Evolutionary conservation across 2,113 vertebrate species (phyloP).

Genomic region (Forbesichthys agassizii): DNA sequence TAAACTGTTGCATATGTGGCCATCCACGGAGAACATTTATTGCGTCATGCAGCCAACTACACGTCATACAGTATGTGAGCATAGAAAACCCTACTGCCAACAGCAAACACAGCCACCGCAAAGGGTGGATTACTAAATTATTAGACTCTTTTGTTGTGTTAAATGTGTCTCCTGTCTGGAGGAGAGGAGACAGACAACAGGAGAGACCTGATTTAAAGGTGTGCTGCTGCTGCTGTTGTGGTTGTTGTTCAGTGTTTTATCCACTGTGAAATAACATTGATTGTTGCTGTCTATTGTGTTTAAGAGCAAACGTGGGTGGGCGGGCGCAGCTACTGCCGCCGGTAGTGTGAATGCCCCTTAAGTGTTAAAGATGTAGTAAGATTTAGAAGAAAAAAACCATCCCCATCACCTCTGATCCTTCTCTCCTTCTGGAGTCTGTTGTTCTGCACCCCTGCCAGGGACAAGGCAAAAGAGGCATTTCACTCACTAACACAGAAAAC

Average conservation of each 20-base stretch:
- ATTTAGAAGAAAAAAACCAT: too few relatives aligned
- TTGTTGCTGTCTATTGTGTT: constrained; percentile 14
- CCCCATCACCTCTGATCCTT: too few relatives aligned
- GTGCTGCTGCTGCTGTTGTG: too few relatives aligned
- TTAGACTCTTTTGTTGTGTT: background rate
- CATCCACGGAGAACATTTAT: background rate
- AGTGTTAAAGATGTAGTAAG: too few relatives aligned
- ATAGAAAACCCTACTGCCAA: constrained; percentile 6
- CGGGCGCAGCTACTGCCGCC: too few relatives aligned
- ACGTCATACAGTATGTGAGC: background rate
- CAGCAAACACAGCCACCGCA: background rate
- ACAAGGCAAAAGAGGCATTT: too few relatives aligned
- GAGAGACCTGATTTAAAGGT: constrained; percentile 1
- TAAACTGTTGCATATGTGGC: background rate
- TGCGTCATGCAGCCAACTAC: constrained; percentile 6
- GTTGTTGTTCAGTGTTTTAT: background rate
- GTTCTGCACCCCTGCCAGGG: too few relatives aligned
- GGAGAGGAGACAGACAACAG: background rate
- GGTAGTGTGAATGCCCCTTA: too few relatives aligned
- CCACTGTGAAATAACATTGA: constrained; percentile 31
- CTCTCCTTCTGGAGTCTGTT: too few relatives aligned
- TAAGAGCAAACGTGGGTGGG: background rate
- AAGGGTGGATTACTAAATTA: background rate
- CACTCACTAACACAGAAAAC: too few relatives aligned
- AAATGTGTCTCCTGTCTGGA: background rate